phyloP scores from a whole-genome alignment of 2,113 vertebrate species.

The Scopus umbretta region DNA sequence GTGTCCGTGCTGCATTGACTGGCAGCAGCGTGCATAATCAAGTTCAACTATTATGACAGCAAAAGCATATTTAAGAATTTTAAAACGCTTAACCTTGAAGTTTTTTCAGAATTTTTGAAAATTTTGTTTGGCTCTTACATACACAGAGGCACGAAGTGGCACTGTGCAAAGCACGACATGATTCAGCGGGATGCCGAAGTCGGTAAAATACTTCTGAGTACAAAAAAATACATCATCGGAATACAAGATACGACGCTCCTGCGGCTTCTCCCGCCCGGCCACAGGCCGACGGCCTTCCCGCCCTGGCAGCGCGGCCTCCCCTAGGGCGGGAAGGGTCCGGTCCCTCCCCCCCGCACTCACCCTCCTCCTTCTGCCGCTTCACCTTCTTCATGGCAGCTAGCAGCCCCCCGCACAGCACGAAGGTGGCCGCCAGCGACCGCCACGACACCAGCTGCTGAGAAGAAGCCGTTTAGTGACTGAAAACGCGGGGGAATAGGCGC shows the following conservation, averaged over 20 bases:
- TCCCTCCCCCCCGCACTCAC: slow-evolving; percentile 67
- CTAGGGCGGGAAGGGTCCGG: neutral
- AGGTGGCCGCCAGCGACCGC: slow-evolving; percentile 87
- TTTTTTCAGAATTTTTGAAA: no score
- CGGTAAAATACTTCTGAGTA: neutral
- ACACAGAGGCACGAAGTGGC: accelerated
- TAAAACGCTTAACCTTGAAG: neutral
- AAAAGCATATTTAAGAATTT: no score
- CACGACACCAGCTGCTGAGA: slow-evolving; percentile 87
- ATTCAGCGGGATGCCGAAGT: accelerated
- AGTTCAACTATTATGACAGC: accelerated
- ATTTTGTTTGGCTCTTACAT: accelerated
- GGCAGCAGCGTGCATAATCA: neutral
- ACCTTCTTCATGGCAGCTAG: slow-evolving; percentile 85
- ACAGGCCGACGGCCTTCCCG: neutral
- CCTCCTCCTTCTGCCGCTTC: slow-evolving; percentile 83
- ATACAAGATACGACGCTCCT: accelerated
- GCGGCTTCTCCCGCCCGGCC: no score
- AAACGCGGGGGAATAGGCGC: no score
- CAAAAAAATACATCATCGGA: accelerated
- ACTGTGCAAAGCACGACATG: accelerated
- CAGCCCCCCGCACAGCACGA: slow-evolving; percentile 83
- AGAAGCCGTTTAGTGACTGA: neutral
- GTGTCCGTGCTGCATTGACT: accelerated
- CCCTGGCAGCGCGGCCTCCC: neutral